Percentiles rank a stretch among this genome's conserved stretches.
These are phyloP conservation scores for Eupithecia subumbrata DNA, from an alignment of 2,888 invertebrate genomes.

Conservation along the genomic window DNA sequence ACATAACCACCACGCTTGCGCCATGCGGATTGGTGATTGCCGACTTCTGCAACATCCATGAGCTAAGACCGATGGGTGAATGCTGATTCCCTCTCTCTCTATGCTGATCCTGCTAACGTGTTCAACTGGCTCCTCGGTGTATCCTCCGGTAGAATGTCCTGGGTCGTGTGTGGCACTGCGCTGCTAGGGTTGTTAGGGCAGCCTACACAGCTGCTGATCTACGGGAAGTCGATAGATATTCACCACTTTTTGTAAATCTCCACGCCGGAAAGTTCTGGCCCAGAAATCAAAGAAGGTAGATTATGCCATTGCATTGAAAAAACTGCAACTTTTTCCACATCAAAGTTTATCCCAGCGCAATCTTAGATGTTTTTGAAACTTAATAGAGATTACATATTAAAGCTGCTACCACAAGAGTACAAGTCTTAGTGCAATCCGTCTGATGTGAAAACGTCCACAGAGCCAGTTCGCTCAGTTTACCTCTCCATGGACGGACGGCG, in stretches of 20 bases:
- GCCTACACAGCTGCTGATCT: slow-evolving; percentile 70
- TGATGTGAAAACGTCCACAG: slow-evolving; percentile 69
- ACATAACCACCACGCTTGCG: too few relatives aligned
- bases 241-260: not conserved
- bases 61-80: too few relatives aligned
- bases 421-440: not conserved
- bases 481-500: slow-evolving; percentile 93
- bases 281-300: too few relatives aligned
- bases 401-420: too few relatives aligned
- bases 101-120: slow-evolving; percentile 40
- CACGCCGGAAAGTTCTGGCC: too few relatives aligned
- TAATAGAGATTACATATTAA: too few relatives aligned
- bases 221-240: slow-evolving; percentile 49
- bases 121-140: slow-evolving; percentile 53
- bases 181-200: slow-evolving; percentile 83
- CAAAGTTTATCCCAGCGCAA: too few relatives aligned
- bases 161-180: slow-evolving; percentile 85
- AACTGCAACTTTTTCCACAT: too few relatives aligned
- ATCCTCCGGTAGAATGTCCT: slow-evolving; percentile 50
- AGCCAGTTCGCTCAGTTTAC: slow-evolving; percentile 93
- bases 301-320: too few relatives aligned
- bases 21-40: not conserved
- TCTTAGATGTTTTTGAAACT: too few relatives aligned
- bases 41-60: too few relatives aligned
- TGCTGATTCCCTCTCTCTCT: slow-evolving; percentile 18